phyloP scores from a whole-genome alignment of 2,888 invertebrate species.

The Eristalis arbustorum region DNA sequence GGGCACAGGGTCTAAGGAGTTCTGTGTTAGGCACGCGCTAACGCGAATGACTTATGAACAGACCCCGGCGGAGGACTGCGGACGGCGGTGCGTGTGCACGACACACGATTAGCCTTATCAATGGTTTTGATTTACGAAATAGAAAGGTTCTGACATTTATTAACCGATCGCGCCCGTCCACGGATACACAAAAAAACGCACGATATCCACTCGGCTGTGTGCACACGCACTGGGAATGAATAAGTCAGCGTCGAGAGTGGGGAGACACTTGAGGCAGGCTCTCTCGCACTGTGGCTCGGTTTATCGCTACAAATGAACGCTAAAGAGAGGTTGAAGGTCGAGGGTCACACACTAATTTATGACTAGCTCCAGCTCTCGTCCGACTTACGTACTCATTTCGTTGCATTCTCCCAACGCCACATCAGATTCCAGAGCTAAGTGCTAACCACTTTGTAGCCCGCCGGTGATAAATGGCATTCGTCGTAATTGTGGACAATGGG shows the following conservation, averaged over 20 bases:
- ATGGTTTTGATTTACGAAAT: slow-evolving; percentile 58
- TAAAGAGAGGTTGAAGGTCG: slow-evolving; percentile 60
- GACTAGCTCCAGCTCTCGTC: not conserved
- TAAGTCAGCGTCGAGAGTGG: not conserved
- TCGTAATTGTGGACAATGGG: slow-evolving; percentile 64
- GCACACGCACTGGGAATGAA: not conserved
- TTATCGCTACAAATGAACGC: slow-evolving; percentile 31
- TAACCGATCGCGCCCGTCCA: slow-evolving; percentile 31
- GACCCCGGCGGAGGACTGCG: not conserved
- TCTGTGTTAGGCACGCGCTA: slow-evolving; percentile 57
- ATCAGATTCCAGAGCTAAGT: slow-evolving; percentile 51
- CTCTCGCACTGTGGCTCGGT: not conserved
- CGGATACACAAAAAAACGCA: not conserved
- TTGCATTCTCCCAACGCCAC: slow-evolving; percentile 37
- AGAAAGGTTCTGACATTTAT: slow-evolving; percentile 53
- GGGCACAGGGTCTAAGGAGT: slow-evolving; percentile 22
- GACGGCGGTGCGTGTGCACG: not conserved
- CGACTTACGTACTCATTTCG: not conserved
- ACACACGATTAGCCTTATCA: slow-evolving; percentile 46
- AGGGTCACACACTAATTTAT: slow-evolving; percentile 55
- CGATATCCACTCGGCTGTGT: not conserved
- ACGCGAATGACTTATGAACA: slow-evolving; percentile 48
- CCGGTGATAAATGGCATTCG: slow-evolving; percentile 64
- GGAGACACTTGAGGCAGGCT: not conserved
- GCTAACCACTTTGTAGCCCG: slow-evolving; percentile 53